Conservation (phyloP, 2,797 vertebrate genomes). For the Carapus acus region DNA sequence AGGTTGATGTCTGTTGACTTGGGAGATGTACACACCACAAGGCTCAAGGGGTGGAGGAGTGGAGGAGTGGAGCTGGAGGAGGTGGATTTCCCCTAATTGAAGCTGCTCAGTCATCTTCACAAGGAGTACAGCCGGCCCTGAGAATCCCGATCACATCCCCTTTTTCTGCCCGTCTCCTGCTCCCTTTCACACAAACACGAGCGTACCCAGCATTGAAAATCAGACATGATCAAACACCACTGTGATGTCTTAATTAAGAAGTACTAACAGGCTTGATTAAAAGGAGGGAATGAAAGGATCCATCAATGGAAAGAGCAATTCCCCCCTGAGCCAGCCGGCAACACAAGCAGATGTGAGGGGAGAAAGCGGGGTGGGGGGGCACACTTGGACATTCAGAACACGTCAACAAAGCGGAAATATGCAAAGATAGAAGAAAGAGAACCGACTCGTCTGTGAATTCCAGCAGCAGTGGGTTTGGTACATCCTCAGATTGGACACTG, state of each 20-base stretch:
- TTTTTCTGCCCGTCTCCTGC: conserved; percentile 31
- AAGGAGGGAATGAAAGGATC: conserved; percentile 68
- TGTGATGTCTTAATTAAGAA: conserved; percentile 81
- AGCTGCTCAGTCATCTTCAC: conserved; percentile 71
- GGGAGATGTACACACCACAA: conserved; percentile 55
- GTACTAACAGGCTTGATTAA: conserved; percentile 75
- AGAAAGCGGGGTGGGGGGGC: conserved; percentile 24
- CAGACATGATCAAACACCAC: conserved; percentile 66
- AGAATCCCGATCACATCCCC: too few species aligned
- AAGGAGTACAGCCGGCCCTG: conserved; percentile 47
- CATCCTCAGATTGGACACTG: conserved; percentile 18
- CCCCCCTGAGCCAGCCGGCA: conserved; percentile 62
- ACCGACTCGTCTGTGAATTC: conserved; percentile 34
- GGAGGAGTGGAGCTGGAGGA: conserved; percentile 58
- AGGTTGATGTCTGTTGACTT: conserved; percentile 60
- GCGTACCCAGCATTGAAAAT: conserved; percentile 37
- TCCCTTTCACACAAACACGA: conserved; percentile 13
- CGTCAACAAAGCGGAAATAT: conserved; percentile 45
- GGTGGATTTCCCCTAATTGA: conserved; percentile 63
- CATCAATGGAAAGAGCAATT: conserved; percentile 67
- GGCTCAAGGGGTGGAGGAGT: conserved; percentile 60
- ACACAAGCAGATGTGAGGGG: conserved; percentile 44
- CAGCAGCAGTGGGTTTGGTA: conserved; percentile 35
- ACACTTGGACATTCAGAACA: conserved; percentile 13
- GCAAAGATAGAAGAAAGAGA: conserved; percentile 32